phyloP scores from a whole-genome alignment of 2,113 vertebrate genomes.

The Psammodynastes pulverulentus region DNA sequence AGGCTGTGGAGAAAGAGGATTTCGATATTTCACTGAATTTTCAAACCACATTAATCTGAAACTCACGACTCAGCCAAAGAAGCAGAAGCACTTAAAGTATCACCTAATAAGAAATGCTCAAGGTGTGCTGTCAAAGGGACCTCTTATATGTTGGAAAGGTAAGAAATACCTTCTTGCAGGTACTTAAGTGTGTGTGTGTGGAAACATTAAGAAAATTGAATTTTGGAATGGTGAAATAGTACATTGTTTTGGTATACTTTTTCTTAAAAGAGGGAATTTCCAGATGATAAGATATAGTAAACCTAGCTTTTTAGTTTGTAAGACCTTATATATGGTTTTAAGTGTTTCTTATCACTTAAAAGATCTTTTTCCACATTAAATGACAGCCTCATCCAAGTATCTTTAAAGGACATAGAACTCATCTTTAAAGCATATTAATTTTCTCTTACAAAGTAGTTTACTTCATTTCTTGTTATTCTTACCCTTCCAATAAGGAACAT shows the following conservation, averaged over 20 bases:
- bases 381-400: not conserved
- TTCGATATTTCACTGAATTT: slow-evolving; percentile 98
- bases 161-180: slow-evolving; percentile 23
- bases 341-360: not conserved
- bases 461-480: not conserved
- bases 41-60: slow-evolving; percentile 99
- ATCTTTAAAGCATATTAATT: not conserved
- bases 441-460: not conserved
- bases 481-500: not conserved
- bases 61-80: slow-evolving; percentile 98
- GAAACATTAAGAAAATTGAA: not conserved
- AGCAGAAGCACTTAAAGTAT: slow-evolving; percentile 99
- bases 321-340: not conserved
- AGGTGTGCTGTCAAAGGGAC: slow-evolving; percentile 92
- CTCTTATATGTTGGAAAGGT: slow-evolving; percentile 99
- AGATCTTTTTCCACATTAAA: not conserved
- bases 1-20: slow-evolving; percentile 97
- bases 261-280: not conserved
- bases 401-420: not conserved
- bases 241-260: not conserved
- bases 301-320: not conserved
- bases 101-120: slow-evolving; percentile 95
- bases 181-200: rapidly evolving
- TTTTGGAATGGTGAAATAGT: slow-evolving; percentile 5
- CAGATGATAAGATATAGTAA: not conserved